Percentiles rank a stretch among this genome's conserved stretches.
Evolutionary conservation across 2,113 vertebrate species (phyloP).

Genomic region (Arenaria interpres): DNA sequence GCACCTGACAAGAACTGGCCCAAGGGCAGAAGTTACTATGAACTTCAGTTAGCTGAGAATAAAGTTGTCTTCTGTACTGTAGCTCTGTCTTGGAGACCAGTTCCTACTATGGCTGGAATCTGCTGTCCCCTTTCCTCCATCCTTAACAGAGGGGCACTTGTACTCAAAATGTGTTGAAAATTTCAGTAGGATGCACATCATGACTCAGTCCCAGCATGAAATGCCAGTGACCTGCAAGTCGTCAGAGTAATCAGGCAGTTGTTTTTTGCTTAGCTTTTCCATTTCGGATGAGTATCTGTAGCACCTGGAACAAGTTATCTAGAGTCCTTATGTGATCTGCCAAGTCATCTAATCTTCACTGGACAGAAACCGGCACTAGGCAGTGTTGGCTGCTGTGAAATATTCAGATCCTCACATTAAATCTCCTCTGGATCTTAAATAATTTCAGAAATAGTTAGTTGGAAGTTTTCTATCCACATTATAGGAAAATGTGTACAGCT

Average conservation of each 20-base stretch:
- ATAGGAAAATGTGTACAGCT: not conserved
- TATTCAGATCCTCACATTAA: not conserved
- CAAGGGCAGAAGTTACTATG: not conserved
- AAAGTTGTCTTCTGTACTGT: not conserved
- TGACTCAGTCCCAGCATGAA: not conserved
- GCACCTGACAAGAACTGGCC: too few relatives aligned
- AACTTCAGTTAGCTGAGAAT: not conserved
- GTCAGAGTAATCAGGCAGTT: not conserved
- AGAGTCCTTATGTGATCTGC: not conserved
- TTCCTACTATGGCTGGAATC: not conserved
- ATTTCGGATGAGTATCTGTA: not conserved
- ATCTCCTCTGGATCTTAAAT: not conserved
- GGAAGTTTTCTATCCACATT: not conserved
- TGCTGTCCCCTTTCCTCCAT: not conserved
- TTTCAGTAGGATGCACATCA: not conserved
- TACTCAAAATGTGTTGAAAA: not conserved
- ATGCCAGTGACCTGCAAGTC: not conserved
- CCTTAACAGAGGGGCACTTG: not conserved
- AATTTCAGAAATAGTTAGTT: not conserved
- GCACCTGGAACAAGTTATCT: not conserved
- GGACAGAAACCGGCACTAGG: not conserved
- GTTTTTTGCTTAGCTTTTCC: not conserved
- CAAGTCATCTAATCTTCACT: not conserved
- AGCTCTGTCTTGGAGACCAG: not conserved
- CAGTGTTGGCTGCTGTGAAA: not conserved